Conservation (phyloP, 2,888 invertebrate species). For the Lepidochrysops patricia region DNA sequence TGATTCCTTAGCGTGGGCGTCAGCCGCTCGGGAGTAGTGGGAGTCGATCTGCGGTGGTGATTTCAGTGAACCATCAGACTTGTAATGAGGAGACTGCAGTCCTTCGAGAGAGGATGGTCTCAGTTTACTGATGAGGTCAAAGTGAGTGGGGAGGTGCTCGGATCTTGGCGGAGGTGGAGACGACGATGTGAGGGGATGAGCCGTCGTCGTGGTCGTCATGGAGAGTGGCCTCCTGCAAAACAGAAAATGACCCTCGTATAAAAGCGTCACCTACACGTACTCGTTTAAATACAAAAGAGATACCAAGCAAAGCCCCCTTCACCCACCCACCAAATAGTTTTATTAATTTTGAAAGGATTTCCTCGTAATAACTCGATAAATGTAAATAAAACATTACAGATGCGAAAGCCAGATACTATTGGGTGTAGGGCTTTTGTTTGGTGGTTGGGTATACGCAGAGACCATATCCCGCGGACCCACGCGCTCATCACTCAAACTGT, state of each 20-base stretch:
- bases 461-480: slow-evolving; percentile 68
- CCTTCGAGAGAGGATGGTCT: slow-evolving; percentile 68
- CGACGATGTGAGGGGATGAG: slow-evolving; percentile 71
- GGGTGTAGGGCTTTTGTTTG: slow-evolving; percentile 75
- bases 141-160: slow-evolving; percentile 70
- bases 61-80: slow-evolving; percentile 62
- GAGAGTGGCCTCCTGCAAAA: slow-evolving; percentile 69
- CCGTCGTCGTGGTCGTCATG: slow-evolving; percentile 74
- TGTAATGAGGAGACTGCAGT: slow-evolving; percentile 63
- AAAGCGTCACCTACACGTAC: slow-evolving; percentile 38
- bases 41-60: slow-evolving; percentile 76
- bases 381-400: slow-evolving; percentile 19
- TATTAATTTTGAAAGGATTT: slow-evolving; percentile 44
- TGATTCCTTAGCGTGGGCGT: slow-evolving; percentile 56
- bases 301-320: slow-evolving; percentile 76
- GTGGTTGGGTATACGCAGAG: slow-evolving; percentile 73
- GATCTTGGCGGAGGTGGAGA: slow-evolving; percentile 71
- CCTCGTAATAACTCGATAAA: slow-evolving; percentile 15
- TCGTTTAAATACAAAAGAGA: slow-evolving; percentile 42
- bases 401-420: slow-evolving; percentile 44
- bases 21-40: slow-evolving; percentile 72
- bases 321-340: slow-evolving; percentile 73
- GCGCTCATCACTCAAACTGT: slow-evolving; percentile 44
- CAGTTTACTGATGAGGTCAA: slow-evolving; percentile 72
- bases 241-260: slow-evolving; percentile 54